Conservation (phyloP, 2,888 invertebrate genomes). For the Pterostichus madidus region DNA sequence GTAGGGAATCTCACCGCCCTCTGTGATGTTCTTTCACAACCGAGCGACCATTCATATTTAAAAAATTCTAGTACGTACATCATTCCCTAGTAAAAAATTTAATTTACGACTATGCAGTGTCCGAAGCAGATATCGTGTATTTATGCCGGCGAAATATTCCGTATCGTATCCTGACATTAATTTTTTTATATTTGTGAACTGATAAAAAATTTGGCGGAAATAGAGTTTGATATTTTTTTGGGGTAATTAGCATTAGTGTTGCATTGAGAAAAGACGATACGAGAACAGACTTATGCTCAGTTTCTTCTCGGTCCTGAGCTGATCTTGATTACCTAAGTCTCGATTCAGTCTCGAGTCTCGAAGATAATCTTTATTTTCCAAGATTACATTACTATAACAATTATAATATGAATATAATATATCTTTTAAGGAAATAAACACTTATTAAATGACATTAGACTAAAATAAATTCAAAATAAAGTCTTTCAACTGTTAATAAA, state of each 20-base stretch:
- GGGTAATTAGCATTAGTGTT: constrained; percentile 18
- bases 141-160: constrained; percentile 67
- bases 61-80: constrained; percentile 71
- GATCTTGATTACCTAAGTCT: too few relatives aligned
- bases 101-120: constrained; percentile 73
- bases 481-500: too few relatives aligned
- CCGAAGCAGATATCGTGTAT: constrained; percentile 73
- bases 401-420: too few relatives aligned
- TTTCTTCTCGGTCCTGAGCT: too few relatives aligned
- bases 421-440: too few relatives aligned
- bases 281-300: too few relatives aligned
- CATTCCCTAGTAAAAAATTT: constrained; percentile 71
- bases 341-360: too few relatives aligned
- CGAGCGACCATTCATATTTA: constrained; percentile 72
- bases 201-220: constrained; percentile 36
- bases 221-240: constrained; percentile 17
- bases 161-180: constrained; percentile 57
- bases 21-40: constrained; percentile 70
- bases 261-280: too few relatives aligned
- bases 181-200: constrained; percentile 25
- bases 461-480: too few relatives aligned
- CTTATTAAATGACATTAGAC: too few relatives aligned
- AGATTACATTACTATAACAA: too few relatives aligned
- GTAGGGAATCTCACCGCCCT: constrained; percentile 59
- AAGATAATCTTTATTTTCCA: too few relatives aligned